Evolutionary conservation across 1,140 invertebrate species (phyloP).

Genomic region (Drosophila pseudoananassae): DNA sequence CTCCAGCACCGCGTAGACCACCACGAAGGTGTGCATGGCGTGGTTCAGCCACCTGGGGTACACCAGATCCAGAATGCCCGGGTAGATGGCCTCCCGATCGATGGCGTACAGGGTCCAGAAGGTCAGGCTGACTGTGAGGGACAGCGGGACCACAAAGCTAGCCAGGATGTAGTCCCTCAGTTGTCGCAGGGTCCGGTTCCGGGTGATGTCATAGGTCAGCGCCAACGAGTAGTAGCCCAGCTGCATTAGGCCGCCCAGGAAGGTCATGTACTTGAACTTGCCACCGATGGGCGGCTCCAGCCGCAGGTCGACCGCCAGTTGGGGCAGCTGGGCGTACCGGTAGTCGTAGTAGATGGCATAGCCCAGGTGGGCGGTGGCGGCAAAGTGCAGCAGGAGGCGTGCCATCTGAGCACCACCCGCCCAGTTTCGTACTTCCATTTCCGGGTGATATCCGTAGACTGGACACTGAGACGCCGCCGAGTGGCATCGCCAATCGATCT

Average conservation of each 20-base stretch:
- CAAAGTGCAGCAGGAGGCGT: conserved; percentile 86
- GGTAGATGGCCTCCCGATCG: conserved; percentile 92
- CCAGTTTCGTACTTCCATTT: conserved; percentile 20
- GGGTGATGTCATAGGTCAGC: conserved; percentile 88
- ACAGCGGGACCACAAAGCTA: conserved; percentile 89
- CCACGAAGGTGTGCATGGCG: conserved; percentile 91
- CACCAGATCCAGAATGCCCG: conserved; percentile 89
- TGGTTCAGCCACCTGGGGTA: conserved; percentile 95
- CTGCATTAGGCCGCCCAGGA: conserved; percentile 91
- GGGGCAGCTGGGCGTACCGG: conserved; percentile 86
- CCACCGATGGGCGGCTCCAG: conserved; percentile 85
- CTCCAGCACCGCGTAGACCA: conserved; percentile 89
- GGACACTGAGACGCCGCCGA: not conserved
- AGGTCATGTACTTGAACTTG: conserved; percentile 94
- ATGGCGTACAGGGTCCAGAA: conserved; percentile 94
- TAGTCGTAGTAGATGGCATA: conserved; percentile 90
- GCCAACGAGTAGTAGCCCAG: conserved; percentile 89
- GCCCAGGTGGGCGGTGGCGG: conserved; percentile 87
- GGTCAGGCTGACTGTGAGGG: conserved; percentile 92
- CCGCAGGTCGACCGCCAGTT: conserved; percentile 85
- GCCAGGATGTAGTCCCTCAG: conserved; percentile 89
- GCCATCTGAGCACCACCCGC: not conserved
- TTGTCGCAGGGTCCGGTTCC: conserved; percentile 87
- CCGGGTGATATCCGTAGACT: not conserved
- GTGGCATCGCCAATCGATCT: not conserved